Evolutionary conservation across 2,888 invertebrate species (phyloP), one percentile per base, ranked within the genome.

Genomic region (Sphaerophoria rueppellii): DNA sequence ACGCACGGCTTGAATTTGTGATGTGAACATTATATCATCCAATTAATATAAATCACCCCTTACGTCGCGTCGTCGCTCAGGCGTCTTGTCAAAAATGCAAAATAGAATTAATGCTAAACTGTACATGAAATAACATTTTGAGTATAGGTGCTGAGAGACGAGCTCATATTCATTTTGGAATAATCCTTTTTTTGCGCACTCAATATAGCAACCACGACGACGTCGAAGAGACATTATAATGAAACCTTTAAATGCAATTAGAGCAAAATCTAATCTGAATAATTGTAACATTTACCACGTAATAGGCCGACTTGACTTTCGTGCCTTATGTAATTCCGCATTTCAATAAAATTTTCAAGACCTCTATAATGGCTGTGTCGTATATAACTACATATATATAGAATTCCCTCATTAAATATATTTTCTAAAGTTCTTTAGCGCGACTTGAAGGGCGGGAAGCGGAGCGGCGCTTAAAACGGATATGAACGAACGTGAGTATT

Each of bases 221-320:
- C 43, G 73, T 52, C 63, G 11, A 65, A 57, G n/a, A 37, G 9
- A 12, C 16, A 7, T 14, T 50, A 65, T 65, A 67, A 67, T 32
- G 54, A 14, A 67, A 40, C 52, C 67, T 58, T 70, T 55, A 74
- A 73, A 75, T 79, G 82, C 79, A 82, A 82, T 82, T 82, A 78
- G 74, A 58, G 79, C 67, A 70, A 65, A 79, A 79, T 82, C 65
- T 79, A 71, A 82, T 82, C 79, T 79, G 74, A 74, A 82, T 79
- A 82, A 75, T 79, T 82, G 82, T 82, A 65, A 79, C 82, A 74
- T 79, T 82, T 82, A 71, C 74, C 74, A 67, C 70, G 32, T 77
- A 82, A 82, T 79, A 82, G 74, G 79, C 65, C 48, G 46, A 55
- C 57, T 43, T 82, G 69, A 14, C 46, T 69, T 57, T 71, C 70